Base-by-base conservation (phyloP, 1,140 invertebrate species). In the Drosophila simulans region DNA sequence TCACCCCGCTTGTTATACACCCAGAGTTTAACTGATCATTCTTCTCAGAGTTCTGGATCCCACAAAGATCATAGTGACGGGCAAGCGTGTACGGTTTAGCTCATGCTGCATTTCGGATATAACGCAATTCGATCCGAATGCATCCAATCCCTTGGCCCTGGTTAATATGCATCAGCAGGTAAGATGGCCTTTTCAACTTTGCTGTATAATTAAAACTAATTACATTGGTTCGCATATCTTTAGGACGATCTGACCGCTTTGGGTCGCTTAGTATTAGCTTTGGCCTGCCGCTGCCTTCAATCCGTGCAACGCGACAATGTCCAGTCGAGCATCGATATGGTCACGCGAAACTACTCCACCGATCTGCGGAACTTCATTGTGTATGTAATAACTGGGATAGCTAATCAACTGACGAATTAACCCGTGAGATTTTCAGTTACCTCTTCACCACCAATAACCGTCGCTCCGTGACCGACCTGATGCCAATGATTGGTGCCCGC, bases 401-500 rank as follows among this genome's bases (percentile, higher is more conserved):
- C 5, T 12, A 5, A 7, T 43, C 10, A 39, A 20, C 40, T 12
- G 5, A 4, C 1, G 48, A 0, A 10, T 59, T 22, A 37, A 39
- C 37, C 20, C 8, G 34, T 25, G 0, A 11, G 0, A 57, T 43
- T 15, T 1, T 0, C 55, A 97, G 96, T 92, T 98, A 98, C 93
- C 93, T 98, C 81, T 93, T 98, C 74, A 95, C 96, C 12, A 94
- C 94, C 77, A 91, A 93, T 42, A 86, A 95, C 94, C 93, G 95
- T 76, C 95, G 97, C 82, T 97, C 95, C 74, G 96, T 99, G 15
- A 98, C 98, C 77, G 98, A 99, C 93, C 94, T 99, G 66, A 99
- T 99, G 98, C 98, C 98, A 10, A 99, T 99, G 97, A 99, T 99
- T 86, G 98, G 98, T 39, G 98, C 98, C 8, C 94, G 98, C 68